Evolutionary conservation across 1,140 invertebrate genomes (phyloP).

Genomic region (Drosophila nannoptera): DNA sequence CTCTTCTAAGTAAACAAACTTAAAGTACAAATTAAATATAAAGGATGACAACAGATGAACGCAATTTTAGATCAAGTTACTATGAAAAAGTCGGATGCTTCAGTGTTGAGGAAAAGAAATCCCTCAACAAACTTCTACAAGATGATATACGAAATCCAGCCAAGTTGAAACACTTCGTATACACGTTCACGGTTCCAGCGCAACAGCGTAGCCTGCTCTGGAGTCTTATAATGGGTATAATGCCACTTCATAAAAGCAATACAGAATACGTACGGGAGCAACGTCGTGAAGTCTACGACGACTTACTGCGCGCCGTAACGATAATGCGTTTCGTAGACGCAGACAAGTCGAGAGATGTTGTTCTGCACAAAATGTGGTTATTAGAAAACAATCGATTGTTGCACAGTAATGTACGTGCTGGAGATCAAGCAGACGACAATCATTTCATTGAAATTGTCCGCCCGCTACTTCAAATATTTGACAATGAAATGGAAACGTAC

Average conservation of each 20-base stretch:
- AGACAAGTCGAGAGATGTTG: slow-evolving; percentile 81
- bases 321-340: slow-evolving; percentile 81
- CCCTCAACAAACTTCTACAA: slow-evolving; percentile 93
- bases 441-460: slow-evolving; percentile 84
- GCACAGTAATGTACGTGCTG: slow-evolving; percentile 81
- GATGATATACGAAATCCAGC: slow-evolving; percentile 90
- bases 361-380: slow-evolving; percentile 88
- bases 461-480: slow-evolving; percentile 84
- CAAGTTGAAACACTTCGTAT: slow-evolving; percentile 91
- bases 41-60: slow-evolving; percentile 83
- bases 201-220: slow-evolving; percentile 90
- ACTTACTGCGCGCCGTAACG: slow-evolving; percentile 85
- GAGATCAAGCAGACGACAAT: slow-evolving; percentile 80
- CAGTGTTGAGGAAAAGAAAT: slow-evolving; percentile 95
- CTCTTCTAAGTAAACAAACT: neutral
- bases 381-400: slow-evolving; percentile 84
- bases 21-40: slow-evolving; percentile 1
- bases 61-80: slow-evolving; percentile 94
- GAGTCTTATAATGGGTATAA: slow-evolving; percentile 89
- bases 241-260: slow-evolving; percentile 85
- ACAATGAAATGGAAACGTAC: slow-evolving; percentile 87
- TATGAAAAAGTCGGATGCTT: slow-evolving; percentile 91
- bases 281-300: slow-evolving; percentile 86
- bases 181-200: slow-evolving; percentile 90
- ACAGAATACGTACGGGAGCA: slow-evolving; percentile 87